Evolutionary conservation across 2,888 invertebrate species (phyloP).

Genomic region (Chrysomela aeneicollis): DNA sequence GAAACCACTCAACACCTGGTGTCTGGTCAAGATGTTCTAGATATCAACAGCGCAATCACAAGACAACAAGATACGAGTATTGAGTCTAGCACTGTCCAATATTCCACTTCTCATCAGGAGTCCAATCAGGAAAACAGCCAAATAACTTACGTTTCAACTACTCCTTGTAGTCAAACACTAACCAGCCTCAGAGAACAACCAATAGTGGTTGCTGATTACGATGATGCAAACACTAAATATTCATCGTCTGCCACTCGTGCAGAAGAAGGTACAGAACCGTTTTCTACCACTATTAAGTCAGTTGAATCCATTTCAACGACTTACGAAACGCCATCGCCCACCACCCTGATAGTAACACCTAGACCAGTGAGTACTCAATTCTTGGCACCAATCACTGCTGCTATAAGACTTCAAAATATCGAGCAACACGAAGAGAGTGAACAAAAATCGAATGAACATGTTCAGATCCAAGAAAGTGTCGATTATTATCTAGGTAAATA

Average conservation of each 20-base stretch:
- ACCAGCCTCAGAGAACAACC: slow-evolving; percentile 53
- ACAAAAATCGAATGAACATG: slow-evolving; percentile 62
- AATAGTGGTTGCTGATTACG: slow-evolving; percentile 58
- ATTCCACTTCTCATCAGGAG: slow-evolving; percentile 21
- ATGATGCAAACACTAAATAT: slow-evolving; percentile 47
- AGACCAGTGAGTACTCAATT: slow-evolving; percentile 66
- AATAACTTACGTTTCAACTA: slow-evolving; percentile 36
- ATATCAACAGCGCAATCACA: slow-evolving; percentile 66
- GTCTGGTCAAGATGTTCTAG: slow-evolving; percentile 69
- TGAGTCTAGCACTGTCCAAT: slow-evolving; percentile 22
- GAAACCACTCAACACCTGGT: slow-evolving; percentile 69
- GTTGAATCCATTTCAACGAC: slow-evolving; percentile 41
- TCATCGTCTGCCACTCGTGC: slow-evolving; percentile 46
- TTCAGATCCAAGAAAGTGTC: slow-evolving; percentile 73
- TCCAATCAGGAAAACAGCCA: slow-evolving; percentile 25
- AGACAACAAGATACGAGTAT: slow-evolving; percentile 15
- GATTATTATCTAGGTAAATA: slow-evolving; percentile 64
- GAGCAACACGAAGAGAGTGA: slow-evolving; percentile 36
- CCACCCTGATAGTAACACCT: slow-evolving; percentile 64
- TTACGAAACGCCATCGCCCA: slow-evolving; percentile 36
- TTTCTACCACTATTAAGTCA: slow-evolving; percentile 48
- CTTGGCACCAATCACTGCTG: slow-evolving; percentile 69
- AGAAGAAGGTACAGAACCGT: slow-evolving; percentile 30
- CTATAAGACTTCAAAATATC: slow-evolving; percentile 64
- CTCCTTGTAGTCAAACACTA: slow-evolving; percentile 34